Base-by-base conservation (phyloP, 2,113 vertebrate species). In the Meleagris gallopavo region DNA sequence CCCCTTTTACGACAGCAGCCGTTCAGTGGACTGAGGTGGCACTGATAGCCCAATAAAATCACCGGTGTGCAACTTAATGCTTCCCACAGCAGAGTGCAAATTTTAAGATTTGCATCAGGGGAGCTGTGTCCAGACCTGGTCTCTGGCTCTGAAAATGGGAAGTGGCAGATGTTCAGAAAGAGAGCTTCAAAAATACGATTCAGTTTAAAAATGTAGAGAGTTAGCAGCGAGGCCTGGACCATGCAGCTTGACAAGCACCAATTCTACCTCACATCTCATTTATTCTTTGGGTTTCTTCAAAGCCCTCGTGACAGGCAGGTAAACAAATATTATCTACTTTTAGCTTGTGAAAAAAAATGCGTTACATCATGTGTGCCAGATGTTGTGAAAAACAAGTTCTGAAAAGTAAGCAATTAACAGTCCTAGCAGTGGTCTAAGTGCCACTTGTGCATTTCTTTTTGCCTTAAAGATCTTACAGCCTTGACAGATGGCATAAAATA, bases 281-380 rank as follows among this genome's bases (percentile, higher is more conserved):
- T 87, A 83, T 70, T 91, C 67, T 80, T 91, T 64, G 58, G 67
- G 76, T 18, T 89, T 95, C 20, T 50, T 78, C 65, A 91, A 91
- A 70, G 34, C 75, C 72, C 85, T 52, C 13, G 60, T 72, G 85
- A 78, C 16, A 57, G 65, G 52, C 73, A 94, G 79, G 83, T 88
- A 96, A 95, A 96, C 91, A 95, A 94, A 86, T 86, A 87, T 58
- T 91, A 86, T 48, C 69, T 83, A 21, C 72, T 72, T 89, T 93
- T 74, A 91, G 71, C 27, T 57, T 65, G 69, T 43, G 81, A 58
- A 75, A 88, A 61, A 75, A 84, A 86, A 77, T 45, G 38, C 70
- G 79, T 72, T 93, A 27, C 36, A 65, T 69, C 74, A 88, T 67
- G 69, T 54, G 52, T 69, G 79, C 79, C 91, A 94, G 93, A 83